A percentile compares a stretch with the other conserved stretches of the same genome.
These are phyloP conservation scores for Drosophila miranda DNA, from an alignment of 1,140 invertebrate genomes.

Conservation along the genomic window DNA sequence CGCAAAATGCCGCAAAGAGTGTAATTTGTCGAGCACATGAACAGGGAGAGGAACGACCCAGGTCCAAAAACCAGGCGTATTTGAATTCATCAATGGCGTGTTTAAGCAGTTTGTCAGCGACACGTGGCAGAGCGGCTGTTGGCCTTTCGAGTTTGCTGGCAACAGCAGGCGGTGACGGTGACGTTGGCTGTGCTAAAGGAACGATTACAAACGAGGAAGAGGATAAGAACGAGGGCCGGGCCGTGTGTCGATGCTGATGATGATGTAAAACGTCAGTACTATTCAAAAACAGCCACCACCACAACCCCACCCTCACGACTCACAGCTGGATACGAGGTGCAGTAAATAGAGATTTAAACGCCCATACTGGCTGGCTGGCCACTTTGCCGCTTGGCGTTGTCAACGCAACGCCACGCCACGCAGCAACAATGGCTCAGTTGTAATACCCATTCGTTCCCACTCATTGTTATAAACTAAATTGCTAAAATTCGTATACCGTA, in stretches of 20 bases:
- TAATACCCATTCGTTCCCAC: conserved; percentile 9
- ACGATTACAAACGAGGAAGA: conserved; percentile 21
- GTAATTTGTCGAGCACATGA: conserved; percentile 60
- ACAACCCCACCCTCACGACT: conserved; percentile 34
- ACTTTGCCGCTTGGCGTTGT: conserved; percentile 48
- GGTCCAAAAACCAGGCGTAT: conserved; percentile 36
- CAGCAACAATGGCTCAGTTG: conserved; percentile 9
- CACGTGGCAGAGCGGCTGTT: conserved; percentile 66
- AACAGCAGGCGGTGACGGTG: conserved; percentile 65
- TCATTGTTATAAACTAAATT: conserved; percentile 1
- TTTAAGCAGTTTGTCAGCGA: conserved; percentile 79
- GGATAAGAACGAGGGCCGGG: conserved; percentile 18
- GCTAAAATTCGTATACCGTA: conserved; percentile 1
- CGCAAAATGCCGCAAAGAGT: conserved; percentile 80
- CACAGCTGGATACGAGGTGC: conserved; percentile 58
- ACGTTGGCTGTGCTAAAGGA: conserved; percentile 25
- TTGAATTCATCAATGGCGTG: conserved; percentile 76
- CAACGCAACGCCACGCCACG: conserved; percentile 24
- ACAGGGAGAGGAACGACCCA: conserved; percentile 7
- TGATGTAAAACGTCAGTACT: conserved; percentile 56
- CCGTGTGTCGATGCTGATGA: conserved; percentile 48
- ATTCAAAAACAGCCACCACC: conserved; percentile 43
- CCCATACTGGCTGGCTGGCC: conserved; percentile 45
- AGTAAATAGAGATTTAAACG: conserved; percentile 77
- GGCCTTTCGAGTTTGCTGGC: conserved; percentile 65